A percentile compares a stretch with the other conserved stretches of the same genome.
Evolutionary conservation across 2,113 vertebrate genomes (phyloP).

Genomic region (Myotis lucifugus): DNA sequence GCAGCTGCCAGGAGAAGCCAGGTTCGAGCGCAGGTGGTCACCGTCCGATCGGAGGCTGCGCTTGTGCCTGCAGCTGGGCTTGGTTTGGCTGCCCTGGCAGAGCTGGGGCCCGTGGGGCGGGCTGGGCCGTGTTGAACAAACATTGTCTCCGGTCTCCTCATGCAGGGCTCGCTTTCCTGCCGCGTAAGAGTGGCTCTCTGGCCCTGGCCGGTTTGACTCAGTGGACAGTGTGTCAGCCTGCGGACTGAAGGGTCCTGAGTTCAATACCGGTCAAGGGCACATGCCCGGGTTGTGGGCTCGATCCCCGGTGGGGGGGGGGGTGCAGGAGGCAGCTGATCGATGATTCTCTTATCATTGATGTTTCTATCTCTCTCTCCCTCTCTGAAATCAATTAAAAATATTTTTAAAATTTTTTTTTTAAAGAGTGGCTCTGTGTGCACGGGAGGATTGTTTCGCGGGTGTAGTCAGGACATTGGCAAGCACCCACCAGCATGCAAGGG

Average conservation of each 20-base stretch:
- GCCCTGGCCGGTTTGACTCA: too few species aligned
- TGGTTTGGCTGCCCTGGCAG: conserved; percentile 50
- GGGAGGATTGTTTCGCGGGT: conserved; percentile 26
- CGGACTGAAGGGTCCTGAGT: too few species aligned
- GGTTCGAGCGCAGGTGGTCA: neutral
- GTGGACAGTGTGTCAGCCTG: too few species aligned
- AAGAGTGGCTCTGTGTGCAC: conserved; percentile 13
- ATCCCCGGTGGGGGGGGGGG: too few species aligned
- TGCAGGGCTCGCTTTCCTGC: neutral
- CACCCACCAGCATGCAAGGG: neutral
- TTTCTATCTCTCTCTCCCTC: too few species aligned
- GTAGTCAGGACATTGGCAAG: neutral
- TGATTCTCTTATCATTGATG: too few species aligned
- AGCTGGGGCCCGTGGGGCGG: neutral
- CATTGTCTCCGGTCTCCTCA: conserved; percentile 10
- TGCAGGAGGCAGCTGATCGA: too few species aligned
- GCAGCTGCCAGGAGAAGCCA: neutral
- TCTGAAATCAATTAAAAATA: too few species aligned
- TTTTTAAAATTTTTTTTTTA: too few species aligned
- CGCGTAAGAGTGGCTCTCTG: neutral
- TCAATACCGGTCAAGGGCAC: too few species aligned
- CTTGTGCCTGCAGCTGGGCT: conserved; percentile 29
- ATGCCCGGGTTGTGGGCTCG: too few species aligned
- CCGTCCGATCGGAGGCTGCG: accelerated
- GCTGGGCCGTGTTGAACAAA: neutral